phyloP scores from a whole-genome alignment of 2,888 invertebrate genomes.

The Cosmorhoe ocellata region DNA sequence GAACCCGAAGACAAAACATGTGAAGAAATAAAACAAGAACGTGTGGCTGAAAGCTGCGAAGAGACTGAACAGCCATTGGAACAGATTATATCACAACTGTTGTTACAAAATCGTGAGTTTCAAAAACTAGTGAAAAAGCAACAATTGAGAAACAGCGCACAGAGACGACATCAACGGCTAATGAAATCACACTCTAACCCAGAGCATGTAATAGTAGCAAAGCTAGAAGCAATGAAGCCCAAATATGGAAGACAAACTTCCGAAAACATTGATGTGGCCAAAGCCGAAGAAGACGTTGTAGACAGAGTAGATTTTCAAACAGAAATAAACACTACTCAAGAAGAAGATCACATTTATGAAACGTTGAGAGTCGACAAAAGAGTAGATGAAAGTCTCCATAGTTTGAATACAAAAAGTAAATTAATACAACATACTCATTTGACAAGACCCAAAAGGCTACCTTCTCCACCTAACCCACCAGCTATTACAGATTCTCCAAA shows the following conservation, averaged over 20 bases:
- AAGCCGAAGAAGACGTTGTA: conserved; percentile 34
- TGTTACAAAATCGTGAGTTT: conserved; percentile 92
- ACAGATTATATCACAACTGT: conserved; percentile 90
- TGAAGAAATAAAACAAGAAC: conserved; percentile 46
- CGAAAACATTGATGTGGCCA: conserved; percentile 52
- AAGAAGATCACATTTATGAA: conserved; percentile 84
- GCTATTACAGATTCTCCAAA: conserved; percentile 46
- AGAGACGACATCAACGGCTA: conserved; percentile 79
- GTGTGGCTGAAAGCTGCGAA: conserved; percentile 57
- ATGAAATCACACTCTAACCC: conserved; percentile 79
- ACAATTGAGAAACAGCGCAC: conserved; percentile 80
- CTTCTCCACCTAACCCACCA: conserved; percentile 56
- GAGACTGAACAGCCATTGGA: conserved; percentile 84
- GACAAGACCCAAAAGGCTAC: conserved; percentile 58
- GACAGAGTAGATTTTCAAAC: conserved; percentile 33
- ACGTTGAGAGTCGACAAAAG: conserved; percentile 76
- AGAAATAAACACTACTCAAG: conserved; percentile 51
- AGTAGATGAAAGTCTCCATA: conserved; percentile 54
- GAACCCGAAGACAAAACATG: conserved; percentile 63
- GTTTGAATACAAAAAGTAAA: conserved; percentile 60
- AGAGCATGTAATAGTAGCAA: conserved; percentile 73
- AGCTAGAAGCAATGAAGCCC: conserved; percentile 62
- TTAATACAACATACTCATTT: conserved; percentile 56
- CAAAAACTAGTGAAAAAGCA: conserved; percentile 90
- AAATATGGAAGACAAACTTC: conserved; percentile 66